Conservation (phyloP, 2,888 invertebrate species). For the Callyntrura sp. region DNA sequence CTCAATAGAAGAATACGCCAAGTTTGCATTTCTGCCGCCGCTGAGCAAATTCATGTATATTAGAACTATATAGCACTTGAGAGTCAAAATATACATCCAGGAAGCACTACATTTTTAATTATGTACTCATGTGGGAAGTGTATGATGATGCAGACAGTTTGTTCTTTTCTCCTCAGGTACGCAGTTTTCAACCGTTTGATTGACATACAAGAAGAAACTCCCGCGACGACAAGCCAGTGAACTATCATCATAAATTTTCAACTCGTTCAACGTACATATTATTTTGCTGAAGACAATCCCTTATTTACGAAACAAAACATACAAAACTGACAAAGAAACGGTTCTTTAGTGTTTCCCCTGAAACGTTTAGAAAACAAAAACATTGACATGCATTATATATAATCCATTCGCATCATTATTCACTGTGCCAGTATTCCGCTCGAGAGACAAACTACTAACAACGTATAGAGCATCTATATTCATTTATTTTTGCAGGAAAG, state of each 20-base stretch:
- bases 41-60: no score
- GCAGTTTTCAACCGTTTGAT: no score
- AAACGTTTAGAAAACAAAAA: constrained; percentile 8
- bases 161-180: no score
- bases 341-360: background rate
- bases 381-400: background rate
- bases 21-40: no score
- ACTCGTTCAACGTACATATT: background rate
- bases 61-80: no score
- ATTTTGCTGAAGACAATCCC: background rate
- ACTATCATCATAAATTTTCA: background rate
- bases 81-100: no score
- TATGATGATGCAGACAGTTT: no score
- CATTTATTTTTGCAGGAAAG: background rate
- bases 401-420: constrained; percentile 13
- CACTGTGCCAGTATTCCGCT: background rate
- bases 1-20: no score
- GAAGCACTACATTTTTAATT: no score
- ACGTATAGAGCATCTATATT: background rate
- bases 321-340: background rate
- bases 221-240: background rate
- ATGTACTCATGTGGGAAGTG: no score
- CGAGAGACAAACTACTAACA: constrained; percentile 1
- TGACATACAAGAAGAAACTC: no score
- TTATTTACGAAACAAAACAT: background rate